phyloP scores from a whole-genome alignment of 2,888 invertebrate species.

The Trissoscelio sp. region DNA sequence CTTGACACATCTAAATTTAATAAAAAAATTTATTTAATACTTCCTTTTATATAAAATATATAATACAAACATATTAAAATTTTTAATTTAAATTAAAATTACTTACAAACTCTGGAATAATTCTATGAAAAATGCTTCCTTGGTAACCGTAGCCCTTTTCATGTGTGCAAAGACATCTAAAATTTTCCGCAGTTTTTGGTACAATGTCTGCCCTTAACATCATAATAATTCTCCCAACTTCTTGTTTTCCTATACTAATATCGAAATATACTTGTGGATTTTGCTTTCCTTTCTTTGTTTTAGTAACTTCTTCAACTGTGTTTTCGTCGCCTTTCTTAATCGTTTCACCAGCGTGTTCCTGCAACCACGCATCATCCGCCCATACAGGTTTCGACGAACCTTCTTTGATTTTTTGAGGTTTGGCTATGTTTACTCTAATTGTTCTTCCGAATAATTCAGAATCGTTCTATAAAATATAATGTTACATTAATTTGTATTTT shows the following conservation, averaged over 20 bases:
- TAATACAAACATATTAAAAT: not conserved
- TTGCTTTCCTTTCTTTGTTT: conserved; percentile 84
- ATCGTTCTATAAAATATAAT: conserved; percentile 89
- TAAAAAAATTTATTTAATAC: conserved; percentile 1
- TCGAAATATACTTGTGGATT: conserved; percentile 99
- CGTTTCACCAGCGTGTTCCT: conserved; percentile 97
- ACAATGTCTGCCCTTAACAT: conserved; percentile 96
- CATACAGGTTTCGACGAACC: conserved; percentile 97
- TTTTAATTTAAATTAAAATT: conserved; percentile 84
- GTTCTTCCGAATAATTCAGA: conserved; percentile 98
- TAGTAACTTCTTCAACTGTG: conserved; percentile 70
- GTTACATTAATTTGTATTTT: no score
- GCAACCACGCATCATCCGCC: conserved; percentile 99
- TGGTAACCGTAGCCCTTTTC: conserved; percentile 98
- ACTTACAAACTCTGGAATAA: conserved; percentile 96
- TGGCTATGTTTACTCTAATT: conserved; percentile 97
- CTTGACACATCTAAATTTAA: conserved; percentile 91
- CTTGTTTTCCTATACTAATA: conserved; percentile 94
- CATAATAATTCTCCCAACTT: conserved; percentile 95
- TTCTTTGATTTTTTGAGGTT: conserved; percentile 98
- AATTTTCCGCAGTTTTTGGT: conserved; percentile 97
- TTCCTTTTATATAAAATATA: not conserved
- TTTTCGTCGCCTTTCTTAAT: conserved; percentile 78
- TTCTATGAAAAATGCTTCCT: conserved; percentile 96
- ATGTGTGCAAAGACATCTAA: conserved; percentile 95